These are phyloP conservation scores for Myripristis murdjan DNA, from an alignment of 2,797 vertebrate species.

Conservation along the genomic window DNA sequence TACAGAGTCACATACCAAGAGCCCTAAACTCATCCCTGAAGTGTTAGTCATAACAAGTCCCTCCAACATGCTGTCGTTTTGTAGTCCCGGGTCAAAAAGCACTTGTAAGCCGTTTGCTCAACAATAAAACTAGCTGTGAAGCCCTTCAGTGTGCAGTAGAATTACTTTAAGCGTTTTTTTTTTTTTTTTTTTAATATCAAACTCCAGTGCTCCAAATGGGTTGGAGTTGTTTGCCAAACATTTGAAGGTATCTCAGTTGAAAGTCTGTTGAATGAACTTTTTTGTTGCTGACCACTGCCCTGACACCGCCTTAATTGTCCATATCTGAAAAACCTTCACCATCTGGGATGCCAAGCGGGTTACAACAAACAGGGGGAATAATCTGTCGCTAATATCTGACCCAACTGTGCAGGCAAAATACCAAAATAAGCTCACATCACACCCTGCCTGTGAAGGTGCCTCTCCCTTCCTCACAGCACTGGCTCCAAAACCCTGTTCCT, in stretches of 20 bases:
- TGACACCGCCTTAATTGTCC: background rate
- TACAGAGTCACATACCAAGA: slow-evolving; percentile 10
- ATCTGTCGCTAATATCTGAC: background rate
- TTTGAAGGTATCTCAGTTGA: background rate
- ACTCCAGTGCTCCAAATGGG: too few relatives aligned
- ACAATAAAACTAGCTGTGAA: too few relatives aligned
- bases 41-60: background rate
- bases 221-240: too few relatives aligned
- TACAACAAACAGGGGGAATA: background rate
- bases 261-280: background rate
- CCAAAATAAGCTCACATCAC: background rate
- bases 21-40: background rate
- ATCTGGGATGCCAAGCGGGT: background rate
- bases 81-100: too few relatives aligned
- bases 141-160: too few relatives aligned
- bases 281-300: background rate
- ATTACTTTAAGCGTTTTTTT: too few relatives aligned
- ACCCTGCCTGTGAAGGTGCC: background rate
- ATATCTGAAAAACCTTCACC: background rate
- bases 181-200: too few relatives aligned
- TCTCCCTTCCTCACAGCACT: background rate
- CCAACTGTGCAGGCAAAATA: background rate
- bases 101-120: too few relatives aligned
- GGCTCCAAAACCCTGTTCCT: background rate
- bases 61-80: background rate